Evolutionary conservation across 2,113 vertebrate species (phyloP), one percentile per base, ranked within the genome.

Genomic region (Neoarius graeffei): DNA sequence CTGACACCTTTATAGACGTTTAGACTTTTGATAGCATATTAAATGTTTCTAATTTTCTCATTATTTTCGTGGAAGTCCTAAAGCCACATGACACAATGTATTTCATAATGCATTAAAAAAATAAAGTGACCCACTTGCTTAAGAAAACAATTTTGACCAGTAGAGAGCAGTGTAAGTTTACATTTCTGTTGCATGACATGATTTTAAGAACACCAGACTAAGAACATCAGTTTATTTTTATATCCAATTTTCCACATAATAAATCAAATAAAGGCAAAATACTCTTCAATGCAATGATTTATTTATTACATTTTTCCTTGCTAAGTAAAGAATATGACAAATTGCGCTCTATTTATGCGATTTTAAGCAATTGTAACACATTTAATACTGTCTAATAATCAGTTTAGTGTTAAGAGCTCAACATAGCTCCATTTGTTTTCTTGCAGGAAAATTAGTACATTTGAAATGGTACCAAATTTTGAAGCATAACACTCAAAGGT

Each of bases 101-200:
- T 82, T 82, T 42, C 19, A 62, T 59, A 42, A 42, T 27, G 19
- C 57, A 23, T 42, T 1, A 48, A 23, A 35, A 77, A 27, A 48
- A 35, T 19, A 77, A 14, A 69, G 13, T 80, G 52, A 79, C 73
- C 42, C 9, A 50, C 50, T 56, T 80, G 54, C 60, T 20, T 79
- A n/a, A 30, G 0, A 76, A 35, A 52, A 79, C 64, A 64, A 19
- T 30, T n/a, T 81, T 30, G 23, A 82, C 60, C 90, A 79, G 77
- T 60, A 89, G 88, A 85, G 88, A 56, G 82, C 89, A 89, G 69
- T 85, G 54, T 73, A 69, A 30, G 76, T 52, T 25, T 0, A 30
- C 13, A 56, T 73, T 88, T 50, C 56, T 42, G 57, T 62, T 7
- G 17, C 52, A 73, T 23, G 62, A 17, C 48, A 56, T 57, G 66